Percentiles rank a stretch among this genome's conserved stretches.
Conservation (phyloP, 2,113 vertebrate genomes). For the Myiopsitta monachus region DNA sequence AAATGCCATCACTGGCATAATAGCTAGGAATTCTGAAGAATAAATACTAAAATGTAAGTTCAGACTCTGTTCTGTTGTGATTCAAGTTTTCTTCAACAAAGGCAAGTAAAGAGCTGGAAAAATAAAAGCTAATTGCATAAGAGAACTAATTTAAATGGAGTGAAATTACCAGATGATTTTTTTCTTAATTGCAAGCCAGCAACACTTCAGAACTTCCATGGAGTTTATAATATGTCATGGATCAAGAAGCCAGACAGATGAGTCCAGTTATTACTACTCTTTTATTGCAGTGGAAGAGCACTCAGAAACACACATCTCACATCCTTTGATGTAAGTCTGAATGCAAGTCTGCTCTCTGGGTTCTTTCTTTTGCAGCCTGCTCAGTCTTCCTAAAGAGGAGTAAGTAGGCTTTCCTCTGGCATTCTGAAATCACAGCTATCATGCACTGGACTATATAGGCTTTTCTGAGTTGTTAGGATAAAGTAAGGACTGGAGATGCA, state of each 20-base stretch:
- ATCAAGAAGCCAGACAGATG: not conserved
- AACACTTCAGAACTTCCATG: not conserved
- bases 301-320: not conserved
- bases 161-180: rapidly evolving
- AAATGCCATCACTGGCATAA: not conserved
- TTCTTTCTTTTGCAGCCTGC: not conserved
- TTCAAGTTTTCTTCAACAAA: not conserved
- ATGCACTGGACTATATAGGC: not conserved
- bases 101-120: not conserved
- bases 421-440: not conserved
- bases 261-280: not conserved
- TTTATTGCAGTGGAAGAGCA: not conserved
- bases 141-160: not conserved
- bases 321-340: not conserved
- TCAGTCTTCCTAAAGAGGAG: not conserved
- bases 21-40: not conserved
- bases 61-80: not conserved
- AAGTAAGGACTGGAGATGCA: not conserved
- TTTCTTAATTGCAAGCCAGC: not conserved
- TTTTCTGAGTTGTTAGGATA: not conserved
- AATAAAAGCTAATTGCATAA: not conserved
- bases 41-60: not conserved
- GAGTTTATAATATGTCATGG: not conserved
- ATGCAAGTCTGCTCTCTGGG: not conserved
- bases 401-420: not conserved